These are phyloP conservation scores for Incurvaria masculella DNA, from an alignment of 2,888 invertebrate genomes.

Conservation along the genomic window DNA sequence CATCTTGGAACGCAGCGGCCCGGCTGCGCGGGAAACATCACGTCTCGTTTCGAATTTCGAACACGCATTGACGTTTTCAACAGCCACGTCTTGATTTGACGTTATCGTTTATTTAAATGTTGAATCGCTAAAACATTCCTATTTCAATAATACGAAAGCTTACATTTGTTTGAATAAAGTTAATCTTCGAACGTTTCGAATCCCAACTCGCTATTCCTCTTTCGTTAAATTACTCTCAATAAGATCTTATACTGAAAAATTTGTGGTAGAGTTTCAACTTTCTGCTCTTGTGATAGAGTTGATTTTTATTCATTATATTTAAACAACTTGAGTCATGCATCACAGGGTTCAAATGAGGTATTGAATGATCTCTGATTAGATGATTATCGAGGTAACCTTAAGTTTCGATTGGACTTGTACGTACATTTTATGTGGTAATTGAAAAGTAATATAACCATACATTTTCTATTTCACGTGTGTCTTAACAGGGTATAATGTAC, in stretches of 20 bases:
- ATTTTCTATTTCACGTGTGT: conserved; percentile 28
- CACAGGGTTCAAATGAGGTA: conserved; percentile 33
- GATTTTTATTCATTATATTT: too few species aligned
- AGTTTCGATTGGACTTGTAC: conserved; percentile 36
- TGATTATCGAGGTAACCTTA: conserved; percentile 50
- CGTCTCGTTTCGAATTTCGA: conserved; percentile 41
- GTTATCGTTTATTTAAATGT: background rate
- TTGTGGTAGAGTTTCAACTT: background rate
- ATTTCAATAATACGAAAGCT: background rate
- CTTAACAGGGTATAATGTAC: conserved; percentile 34
- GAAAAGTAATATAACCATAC: conserved; percentile 49
- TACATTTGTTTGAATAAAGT: background rate
- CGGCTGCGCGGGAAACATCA: conserved; percentile 29
- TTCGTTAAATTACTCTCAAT: background rate
- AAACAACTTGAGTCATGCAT: background rate
- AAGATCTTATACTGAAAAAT: background rate
- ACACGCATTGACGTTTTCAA: conserved; percentile 34
- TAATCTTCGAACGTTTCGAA: background rate
- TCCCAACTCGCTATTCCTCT: background rate
- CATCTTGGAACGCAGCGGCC: conserved; percentile 25
- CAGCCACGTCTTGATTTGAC: conserved; percentile 8
- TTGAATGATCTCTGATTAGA: conserved; percentile 53
- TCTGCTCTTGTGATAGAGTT: background rate
- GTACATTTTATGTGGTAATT: conserved; percentile 54
- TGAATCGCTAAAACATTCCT: background rate